Conservation (phyloP, 2,797 vertebrate genomes). For the Myotis pilosus region DNA sequence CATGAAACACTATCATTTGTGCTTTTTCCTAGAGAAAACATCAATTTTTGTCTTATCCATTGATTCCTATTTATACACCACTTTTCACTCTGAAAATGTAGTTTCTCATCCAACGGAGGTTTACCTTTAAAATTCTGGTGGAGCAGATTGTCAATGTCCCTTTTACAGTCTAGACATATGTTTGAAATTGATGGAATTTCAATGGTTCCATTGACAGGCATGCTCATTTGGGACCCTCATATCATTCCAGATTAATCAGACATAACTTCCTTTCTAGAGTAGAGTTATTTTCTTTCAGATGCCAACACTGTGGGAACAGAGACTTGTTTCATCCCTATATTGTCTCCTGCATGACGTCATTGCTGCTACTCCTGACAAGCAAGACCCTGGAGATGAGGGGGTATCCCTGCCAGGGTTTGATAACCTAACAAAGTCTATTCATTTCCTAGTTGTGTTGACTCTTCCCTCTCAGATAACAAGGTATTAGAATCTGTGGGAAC, state of each 20-base stretch:
- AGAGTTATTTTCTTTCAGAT: slow-evolving; percentile 55
- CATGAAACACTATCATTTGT: background rate
- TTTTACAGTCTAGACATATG: background rate
- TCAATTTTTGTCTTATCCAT: background rate
- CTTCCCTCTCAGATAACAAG: slow-evolving; percentile 45
- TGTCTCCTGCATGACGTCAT: slow-evolving; percentile 57
- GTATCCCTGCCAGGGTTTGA: slow-evolving; percentile 9
- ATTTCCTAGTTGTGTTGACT: slow-evolving; percentile 51
- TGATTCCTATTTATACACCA: background rate
- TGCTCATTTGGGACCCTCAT: background rate
- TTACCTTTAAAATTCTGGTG: background rate
- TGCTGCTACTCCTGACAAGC: slow-evolving; percentile 39
- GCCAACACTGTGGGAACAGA: slow-evolving; percentile 40
- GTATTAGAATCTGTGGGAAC: slow-evolving; percentile 4
- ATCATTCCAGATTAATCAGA: slow-evolving; percentile 19
- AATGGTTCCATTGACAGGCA: background rate
- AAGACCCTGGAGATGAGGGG: background rate
- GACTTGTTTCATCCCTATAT: slow-evolving; percentile 32
- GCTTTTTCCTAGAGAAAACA: background rate
- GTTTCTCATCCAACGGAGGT: background rate
- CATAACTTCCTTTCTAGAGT: slow-evolving; percentile 44
- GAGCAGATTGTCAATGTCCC: background rate
- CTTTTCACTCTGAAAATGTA: background rate
- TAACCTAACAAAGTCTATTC: slow-evolving; percentile 39
- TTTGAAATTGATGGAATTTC: background rate